Percentiles rank a stretch among this genome's conserved stretches.
These are phyloP conservation scores for Gibbula magus DNA, from an alignment of 2,888 invertebrate genomes.

Conservation along the genomic window DNA sequence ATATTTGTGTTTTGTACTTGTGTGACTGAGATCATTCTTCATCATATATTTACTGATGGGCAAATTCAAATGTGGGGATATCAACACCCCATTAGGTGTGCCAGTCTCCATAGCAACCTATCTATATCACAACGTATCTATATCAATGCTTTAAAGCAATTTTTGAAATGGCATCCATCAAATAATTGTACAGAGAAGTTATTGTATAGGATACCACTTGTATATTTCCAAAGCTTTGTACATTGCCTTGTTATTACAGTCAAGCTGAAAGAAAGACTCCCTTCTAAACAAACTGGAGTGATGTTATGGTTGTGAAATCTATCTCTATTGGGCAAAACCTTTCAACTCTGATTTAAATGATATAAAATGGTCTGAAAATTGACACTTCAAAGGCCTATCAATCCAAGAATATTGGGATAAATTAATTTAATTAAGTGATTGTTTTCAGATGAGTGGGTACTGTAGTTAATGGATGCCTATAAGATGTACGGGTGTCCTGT, in stretches of 20 bases:
- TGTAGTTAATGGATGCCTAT: too few relatives aligned
- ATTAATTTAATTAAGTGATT: too few relatives aligned
- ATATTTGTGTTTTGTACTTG: background rate
- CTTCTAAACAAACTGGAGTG: background rate
- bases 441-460: too few relatives aligned
- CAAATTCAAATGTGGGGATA: background rate
- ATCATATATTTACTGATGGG: background rate
- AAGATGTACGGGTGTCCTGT: too few relatives aligned
- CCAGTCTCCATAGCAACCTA: background rate
- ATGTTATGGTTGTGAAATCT: background rate
- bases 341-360: background rate
- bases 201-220: background rate
- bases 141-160: conserved; percentile 5
- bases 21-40: background rate
- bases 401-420: too few relatives aligned
- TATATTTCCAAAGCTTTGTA: conserved; percentile 3
- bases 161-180: background rate
- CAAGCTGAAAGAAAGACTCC: background rate
- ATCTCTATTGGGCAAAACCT: background rate
- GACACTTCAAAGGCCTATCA: too few relatives aligned
- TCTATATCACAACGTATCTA: background rate
- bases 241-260: background rate
- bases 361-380: too few relatives aligned
- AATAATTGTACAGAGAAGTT: conserved; percentile 8
- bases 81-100: background rate